Evolutionary conservation across 2,113 vertebrate genomes (phyloP), one percentile per base, ranked within the genome.

Genomic region (Scomber colias): DNA sequence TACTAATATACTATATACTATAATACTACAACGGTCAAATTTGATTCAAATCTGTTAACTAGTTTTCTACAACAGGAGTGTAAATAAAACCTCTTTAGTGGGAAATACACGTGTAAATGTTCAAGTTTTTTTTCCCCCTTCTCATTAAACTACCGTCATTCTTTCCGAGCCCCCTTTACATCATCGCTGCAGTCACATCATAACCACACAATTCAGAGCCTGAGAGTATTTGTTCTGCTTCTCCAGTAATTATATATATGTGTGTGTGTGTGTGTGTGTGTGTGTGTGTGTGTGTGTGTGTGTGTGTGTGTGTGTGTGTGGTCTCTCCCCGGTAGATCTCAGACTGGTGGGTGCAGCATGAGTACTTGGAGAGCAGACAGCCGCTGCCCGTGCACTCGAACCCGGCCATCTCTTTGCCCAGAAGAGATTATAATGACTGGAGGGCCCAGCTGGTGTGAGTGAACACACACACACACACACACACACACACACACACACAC

Each of bases 341-440:
- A 2, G 96, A 96, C 68, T 95, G 94, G 94, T 96, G 95, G 95
- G 92, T 96, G 11, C 95, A 96, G 89, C 93, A 93, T 84, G 92
- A 95, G 1, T 96, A 95, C 60, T 79, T 97, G 87, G 95, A 95
- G 85, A 94, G 93, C 83, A 91, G 95, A 16, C 93, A 95, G 81
- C 96, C 96, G 0, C 87, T 97, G 15, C 89, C 95, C 0, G 96
- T 96, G 11, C 96, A 96, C 88, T 96, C 95, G 0, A 97, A 89
- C 85, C 96, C 96, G 0, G 96, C 95, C 68, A 95, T 97, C 48
- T 95, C 96, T 66, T 90, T 97, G 27, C 96, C 96, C n/a, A 89
- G 93, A 71, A 92, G 94, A 57, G 96, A 96, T 75, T 96, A 93
- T 76, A 95, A 93, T 0, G 95, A 95, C 84, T 96, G 96, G 95